Base-by-base conservation (phyloP, 2,888 invertebrate genomes). In the Nudaria mundana region DNA sequence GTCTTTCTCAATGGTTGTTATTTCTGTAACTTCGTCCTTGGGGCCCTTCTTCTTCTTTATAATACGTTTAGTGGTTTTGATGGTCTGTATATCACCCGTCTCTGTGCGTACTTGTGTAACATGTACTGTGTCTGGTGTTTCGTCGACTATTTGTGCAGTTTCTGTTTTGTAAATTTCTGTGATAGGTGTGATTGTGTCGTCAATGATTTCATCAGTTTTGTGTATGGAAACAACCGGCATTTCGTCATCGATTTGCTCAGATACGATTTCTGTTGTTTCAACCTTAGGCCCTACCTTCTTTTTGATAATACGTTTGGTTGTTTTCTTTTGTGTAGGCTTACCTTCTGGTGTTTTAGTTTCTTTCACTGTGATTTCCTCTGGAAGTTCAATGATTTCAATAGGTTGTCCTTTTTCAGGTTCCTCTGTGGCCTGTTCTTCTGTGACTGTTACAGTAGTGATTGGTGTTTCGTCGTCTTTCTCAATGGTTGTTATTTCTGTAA, bases 231-330 rank as follows among this genome's bases (percentile, higher is more conserved):
- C 1, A 0, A 46, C 40, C 1, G 54, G 44, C 14, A 15, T 11
- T 31, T 28, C 34, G 3, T 52, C 46, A 1, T 56, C 59, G 15
- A 34, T 35, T 14, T 57, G 54, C 30, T 56, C 52, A 1, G 65
- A 52, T 0, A 48, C 56, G 1, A 62, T 66, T 39, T 80, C 38
- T 1, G 53, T 56, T 0, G 44, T 40, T 34, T 59, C 52, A 0
- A 48, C 13, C 4, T 47, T 52, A 0, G 49, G 47, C 7, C 55
- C 56, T 65, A 44, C 43, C 20, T 40, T 51, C 40, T 51, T 60
- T 45, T 54, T 76, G 8, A 67, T 72, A 0, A 66, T 53, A 34
- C 81, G 76, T 5, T 55, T 63, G 0, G 41, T 61, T 1, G 63
- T 43, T 34, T 40, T 55, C 15, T 40, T 53, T 2, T 48, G 38